phyloP scores from a whole-genome alignment of 1,140 invertebrate genomes.

The Heliconius hermathena region DNA sequence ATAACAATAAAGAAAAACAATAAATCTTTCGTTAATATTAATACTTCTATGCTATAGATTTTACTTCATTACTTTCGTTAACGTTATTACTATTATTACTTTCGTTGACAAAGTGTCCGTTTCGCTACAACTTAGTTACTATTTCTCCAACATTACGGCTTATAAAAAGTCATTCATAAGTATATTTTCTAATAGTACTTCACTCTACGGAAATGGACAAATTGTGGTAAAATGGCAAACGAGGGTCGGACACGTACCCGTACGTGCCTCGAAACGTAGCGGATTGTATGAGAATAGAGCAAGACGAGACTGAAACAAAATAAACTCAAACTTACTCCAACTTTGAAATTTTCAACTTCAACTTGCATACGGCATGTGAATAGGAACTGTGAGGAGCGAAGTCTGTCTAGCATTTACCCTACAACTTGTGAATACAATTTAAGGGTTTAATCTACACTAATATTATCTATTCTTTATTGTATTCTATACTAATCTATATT shows the following conservation, averaged over 20 bases:
- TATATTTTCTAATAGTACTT: constrained; percentile 54
- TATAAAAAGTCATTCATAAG: constrained; percentile 9
- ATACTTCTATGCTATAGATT: too few relatives aligned
- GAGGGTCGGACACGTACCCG: constrained; percentile 51
- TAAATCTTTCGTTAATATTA: too few relatives aligned
- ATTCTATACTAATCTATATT: too few relatives aligned
- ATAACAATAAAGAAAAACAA: too few relatives aligned
- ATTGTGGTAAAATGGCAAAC: constrained; percentile 44
- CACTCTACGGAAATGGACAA: constrained; percentile 56
- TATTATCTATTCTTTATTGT: too few relatives aligned
- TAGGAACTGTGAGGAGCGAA: constrained; percentile 14
- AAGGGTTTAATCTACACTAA: not conserved
- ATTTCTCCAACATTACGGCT: constrained; percentile 21
- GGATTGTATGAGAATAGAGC: constrained; percentile 33
- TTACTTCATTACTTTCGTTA: too few relatives aligned
- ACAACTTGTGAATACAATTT: not conserved
- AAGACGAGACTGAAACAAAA: constrained; percentile 35
- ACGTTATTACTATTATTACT: too few relatives aligned
- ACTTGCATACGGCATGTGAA: constrained; percentile 24
- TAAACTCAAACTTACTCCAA: constrained; percentile 34
- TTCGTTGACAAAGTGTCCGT: too few relatives aligned
- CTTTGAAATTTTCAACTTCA: constrained; percentile 33
- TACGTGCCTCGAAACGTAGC: constrained; percentile 56
- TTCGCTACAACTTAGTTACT: too few relatives aligned
- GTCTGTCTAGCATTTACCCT: constrained; percentile 1